Conservation (phyloP, 2,797 vertebrate genomes). For the Lophotriccus pileatus region DNA sequence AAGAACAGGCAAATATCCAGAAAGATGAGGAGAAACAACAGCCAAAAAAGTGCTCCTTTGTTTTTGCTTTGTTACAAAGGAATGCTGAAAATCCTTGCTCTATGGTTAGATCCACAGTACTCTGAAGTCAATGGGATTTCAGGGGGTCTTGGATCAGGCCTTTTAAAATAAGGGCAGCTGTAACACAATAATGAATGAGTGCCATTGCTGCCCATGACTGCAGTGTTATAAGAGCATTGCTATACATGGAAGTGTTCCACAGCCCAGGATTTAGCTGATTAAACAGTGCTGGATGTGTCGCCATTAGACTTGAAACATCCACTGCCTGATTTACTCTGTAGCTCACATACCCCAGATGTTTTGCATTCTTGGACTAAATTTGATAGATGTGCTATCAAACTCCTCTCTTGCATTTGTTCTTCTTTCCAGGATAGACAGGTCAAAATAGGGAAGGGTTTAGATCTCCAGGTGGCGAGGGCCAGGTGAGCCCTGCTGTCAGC, state of each 20-base stretch:
- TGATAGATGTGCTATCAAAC: constrained; percentile 17
- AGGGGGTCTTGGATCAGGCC: not conserved
- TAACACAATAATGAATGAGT: not conserved
- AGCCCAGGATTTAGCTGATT: constrained; percentile 56
- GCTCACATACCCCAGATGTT: constrained; percentile 42
- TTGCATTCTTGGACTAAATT: constrained; percentile 53
- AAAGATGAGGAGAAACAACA: constrained; percentile 10
- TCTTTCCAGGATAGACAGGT: not conserved
- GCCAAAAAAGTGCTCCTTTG: constrained; percentile 32
- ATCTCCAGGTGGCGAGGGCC: not conserved
- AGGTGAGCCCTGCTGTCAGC: not conserved
- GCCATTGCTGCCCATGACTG: not conserved
- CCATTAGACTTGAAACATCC: constrained; percentile 22
- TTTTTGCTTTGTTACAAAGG: not conserved
- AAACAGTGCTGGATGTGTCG: constrained; percentile 36
- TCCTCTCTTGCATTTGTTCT: not conserved
- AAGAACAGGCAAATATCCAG: constrained; percentile 40
- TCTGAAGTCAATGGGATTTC: not conserved
- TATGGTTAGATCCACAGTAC: not conserved
- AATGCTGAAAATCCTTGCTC: constrained; percentile 33
- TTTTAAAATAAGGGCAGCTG: not conserved
- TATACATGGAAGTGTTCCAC: constrained; percentile 68
- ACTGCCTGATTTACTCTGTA: constrained; percentile 26
- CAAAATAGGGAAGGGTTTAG: not conserved
- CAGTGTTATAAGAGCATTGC: constrained; percentile 23